phyloP scores from a whole-genome alignment of 1,140 invertebrate species.

The Cydia pomonella region DNA sequence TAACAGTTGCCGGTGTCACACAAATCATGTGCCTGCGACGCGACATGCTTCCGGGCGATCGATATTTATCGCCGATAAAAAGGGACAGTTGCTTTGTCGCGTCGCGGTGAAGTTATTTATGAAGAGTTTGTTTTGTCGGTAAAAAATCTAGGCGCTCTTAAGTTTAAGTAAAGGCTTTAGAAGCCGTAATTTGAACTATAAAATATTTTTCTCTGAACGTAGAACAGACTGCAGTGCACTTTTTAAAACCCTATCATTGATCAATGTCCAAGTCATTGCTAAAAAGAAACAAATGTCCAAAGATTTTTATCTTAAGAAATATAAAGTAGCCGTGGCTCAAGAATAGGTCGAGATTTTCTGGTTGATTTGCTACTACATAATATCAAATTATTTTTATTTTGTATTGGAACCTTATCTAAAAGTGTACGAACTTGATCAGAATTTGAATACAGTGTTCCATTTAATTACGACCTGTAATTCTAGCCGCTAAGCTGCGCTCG shows the following conservation, averaged over 20 bases:
- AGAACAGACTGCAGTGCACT: too few species aligned
- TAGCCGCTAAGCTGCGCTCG: background rate
- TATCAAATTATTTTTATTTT: background rate
- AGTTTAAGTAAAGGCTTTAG: too few species aligned
- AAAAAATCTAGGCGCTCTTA: background rate
- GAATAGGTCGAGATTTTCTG: too few species aligned
- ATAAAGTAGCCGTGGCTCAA: too few species aligned
- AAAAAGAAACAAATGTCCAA: too few species aligned
- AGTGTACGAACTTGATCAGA: background rate
- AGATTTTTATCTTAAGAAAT: too few species aligned
- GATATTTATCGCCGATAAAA: slow-evolving; percentile 12
- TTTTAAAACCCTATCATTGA: too few species aligned
- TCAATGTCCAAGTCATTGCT: too few species aligned
- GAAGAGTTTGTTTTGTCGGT: background rate
- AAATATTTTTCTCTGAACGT: too few species aligned
- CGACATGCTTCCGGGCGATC: slow-evolving; percentile 12
- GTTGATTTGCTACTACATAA: too few species aligned
- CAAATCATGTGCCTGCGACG: slow-evolving; percentile 16
- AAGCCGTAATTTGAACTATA: too few species aligned
- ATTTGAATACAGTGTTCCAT: background rate
- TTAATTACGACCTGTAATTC: background rate
- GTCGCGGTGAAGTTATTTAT: background rate
- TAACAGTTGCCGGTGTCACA: background rate
- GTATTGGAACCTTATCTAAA: background rate
- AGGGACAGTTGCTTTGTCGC: background rate